These are phyloP conservation scores for Tachina fera DNA, from an alignment of 2,888 invertebrate genomes.

Conservation along the genomic window DNA sequence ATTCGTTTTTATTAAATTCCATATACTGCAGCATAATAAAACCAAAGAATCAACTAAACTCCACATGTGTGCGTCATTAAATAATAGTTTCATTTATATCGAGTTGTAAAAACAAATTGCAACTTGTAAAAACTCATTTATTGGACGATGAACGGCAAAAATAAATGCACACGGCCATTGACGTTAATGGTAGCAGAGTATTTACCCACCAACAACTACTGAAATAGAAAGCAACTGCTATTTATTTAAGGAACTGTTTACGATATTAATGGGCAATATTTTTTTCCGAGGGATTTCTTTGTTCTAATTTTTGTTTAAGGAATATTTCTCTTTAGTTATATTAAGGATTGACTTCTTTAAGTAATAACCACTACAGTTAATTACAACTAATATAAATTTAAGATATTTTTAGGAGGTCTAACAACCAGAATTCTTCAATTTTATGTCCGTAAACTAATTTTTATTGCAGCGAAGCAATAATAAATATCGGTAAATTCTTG, in stretches of 20 bases:
- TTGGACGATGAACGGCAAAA: not conserved
- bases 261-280: too few relatives aligned
- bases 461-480: too few relatives aligned
- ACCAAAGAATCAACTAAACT: not conserved
- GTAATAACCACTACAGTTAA: too few relatives aligned
- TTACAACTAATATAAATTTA: too few relatives aligned
- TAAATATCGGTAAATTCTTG: too few relatives aligned
- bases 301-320: too few relatives aligned
- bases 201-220: not conserved
- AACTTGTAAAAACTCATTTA: slow-evolving; percentile 43
- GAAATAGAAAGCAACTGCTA: not conserved
- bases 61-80: not conserved
- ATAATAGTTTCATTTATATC: not conserved
- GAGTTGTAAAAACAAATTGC: slow-evolving; percentile 49
- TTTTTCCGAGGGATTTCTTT: too few relatives aligned
- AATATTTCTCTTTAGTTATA: too few relatives aligned
- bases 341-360: too few relatives aligned
- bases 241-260: not conserved
- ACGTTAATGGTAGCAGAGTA: not conserved
- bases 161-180: not conserved
- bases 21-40: slow-evolving; percentile 18
- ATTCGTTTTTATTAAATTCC: slow-evolving; percentile 1
- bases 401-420: too few relatives aligned
- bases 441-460: too few relatives aligned
- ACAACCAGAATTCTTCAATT: too few relatives aligned